Percentiles rank a stretch among this genome's conserved stretches.
These are phyloP conservation scores for Drosophila mauritiana DNA, from an alignment of 1,140 invertebrate genomes.

Conservation along the genomic window DNA sequence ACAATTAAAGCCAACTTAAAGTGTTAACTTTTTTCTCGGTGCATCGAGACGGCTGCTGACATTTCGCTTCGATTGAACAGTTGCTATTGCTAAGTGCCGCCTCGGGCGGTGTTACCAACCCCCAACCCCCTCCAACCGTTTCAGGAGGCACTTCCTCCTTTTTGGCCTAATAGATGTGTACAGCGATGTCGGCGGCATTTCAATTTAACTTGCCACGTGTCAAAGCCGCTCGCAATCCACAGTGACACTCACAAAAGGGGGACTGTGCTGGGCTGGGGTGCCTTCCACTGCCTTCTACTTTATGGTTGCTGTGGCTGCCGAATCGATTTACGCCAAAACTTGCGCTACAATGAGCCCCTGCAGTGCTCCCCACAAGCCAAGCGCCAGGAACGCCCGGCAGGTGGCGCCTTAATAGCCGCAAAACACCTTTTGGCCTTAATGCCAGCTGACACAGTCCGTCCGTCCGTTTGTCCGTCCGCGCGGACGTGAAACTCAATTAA, in stretches of 20 bases:
- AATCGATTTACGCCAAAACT: constrained; percentile 79
- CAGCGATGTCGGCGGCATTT: constrained; percentile 73
- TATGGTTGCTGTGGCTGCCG: constrained; percentile 76
- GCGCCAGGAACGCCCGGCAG: constrained; percentile 59
- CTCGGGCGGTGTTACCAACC: constrained; percentile 5
- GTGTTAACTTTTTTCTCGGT: background rate
- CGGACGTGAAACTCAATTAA: constrained; percentile 60
- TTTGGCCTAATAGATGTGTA: constrained; percentile 72
- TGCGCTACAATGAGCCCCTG: constrained; percentile 63
- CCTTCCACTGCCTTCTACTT: constrained; percentile 36
- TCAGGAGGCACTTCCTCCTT: constrained; percentile 1
- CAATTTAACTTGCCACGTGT: constrained; percentile 81
- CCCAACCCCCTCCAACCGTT: background rate
- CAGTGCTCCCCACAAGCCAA: constrained; percentile 20
- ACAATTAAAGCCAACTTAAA: background rate
- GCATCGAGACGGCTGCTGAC: constrained; percentile 7
- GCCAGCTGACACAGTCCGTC: constrained; percentile 54
- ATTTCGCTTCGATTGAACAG: constrained; percentile 23
- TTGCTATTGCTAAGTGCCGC: constrained; percentile 58
- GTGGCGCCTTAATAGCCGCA: constrained; percentile 48
- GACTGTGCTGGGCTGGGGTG: background rate
- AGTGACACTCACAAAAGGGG: constrained; percentile 64
- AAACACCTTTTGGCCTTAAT: constrained; percentile 56
- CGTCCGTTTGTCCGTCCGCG: constrained; percentile 2
- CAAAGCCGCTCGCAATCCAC: constrained; percentile 72